Evolutionary conservation across 2,888 invertebrate genomes (phyloP), one percentile per base, ranked within the genome.

Genomic region (Andricus quercusramuli): DNA sequence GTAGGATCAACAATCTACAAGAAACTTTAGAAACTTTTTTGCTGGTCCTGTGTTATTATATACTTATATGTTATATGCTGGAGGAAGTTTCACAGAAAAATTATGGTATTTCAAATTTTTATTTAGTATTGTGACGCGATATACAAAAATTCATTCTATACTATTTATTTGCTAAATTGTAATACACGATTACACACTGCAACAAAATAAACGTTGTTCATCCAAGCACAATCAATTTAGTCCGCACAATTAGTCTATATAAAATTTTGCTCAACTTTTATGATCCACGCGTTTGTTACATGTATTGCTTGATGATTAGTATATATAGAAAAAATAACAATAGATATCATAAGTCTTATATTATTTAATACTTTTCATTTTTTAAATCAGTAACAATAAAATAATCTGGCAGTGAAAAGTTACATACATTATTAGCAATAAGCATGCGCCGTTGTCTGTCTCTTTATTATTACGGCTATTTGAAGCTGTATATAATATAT

Each of bases 131-230:
- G n/a, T n/a, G 56, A 56, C 56, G 8, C 56, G n/a, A 56, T 56
- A 56, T 56, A 56, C 56, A 56, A 56, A 56, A 56, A 56, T n/a
- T 56, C 56, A 56, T n/a, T 56, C 56, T n/a, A 56, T n/a, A 11
- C 11, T n/a, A n/a, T n/a, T 56, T 56, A 47, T 47, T 47, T 17
- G 15, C n/a, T 56, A 56, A 56, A 22, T 56, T 9, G n/a, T n/a
- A 56, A n/a, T 56, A 56, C 11, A 56, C 51, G 9, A n/a, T 56
- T 56, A n/a, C 56, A 22, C 9, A 11, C 9, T 2, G 56, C n/a
- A 51, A 51, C 20, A n/a, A 56, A n/a, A 56, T 11, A 56, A 56
- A 56, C n/a, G 20, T n/a, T 51, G 20, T n/a, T 51, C 51, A 51
- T 51, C 17, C 47, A 51, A 20, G 51, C 20, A 51, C 20, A 20